phyloP scores from a whole-genome alignment of 1,140 invertebrate genomes.

The Vanessa tameamea region DNA sequence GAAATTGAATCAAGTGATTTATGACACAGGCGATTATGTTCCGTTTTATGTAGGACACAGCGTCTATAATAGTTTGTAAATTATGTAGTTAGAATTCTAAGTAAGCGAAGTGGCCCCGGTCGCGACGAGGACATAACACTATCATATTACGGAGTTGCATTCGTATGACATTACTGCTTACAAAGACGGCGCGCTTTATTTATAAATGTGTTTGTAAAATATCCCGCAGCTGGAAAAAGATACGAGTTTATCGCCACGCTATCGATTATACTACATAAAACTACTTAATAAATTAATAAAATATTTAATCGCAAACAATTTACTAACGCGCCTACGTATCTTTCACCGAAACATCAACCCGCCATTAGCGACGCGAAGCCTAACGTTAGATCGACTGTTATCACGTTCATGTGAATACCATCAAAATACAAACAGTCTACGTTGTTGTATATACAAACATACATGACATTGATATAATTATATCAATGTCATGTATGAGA shows the following conservation, averaged over 20 bases:
- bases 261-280: not conserved
- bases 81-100: not conserved
- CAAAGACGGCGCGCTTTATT: not conserved
- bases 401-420: not conserved
- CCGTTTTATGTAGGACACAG: conserved; percentile 1
- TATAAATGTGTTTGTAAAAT: not conserved
- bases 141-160: conserved; percentile 4
- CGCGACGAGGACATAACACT: conserved; percentile 1
- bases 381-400: not conserved
- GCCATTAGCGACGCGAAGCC: not conserved
- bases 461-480: too few species aligned
- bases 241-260: not conserved
- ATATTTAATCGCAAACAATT: not conserved
- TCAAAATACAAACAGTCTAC: not conserved
- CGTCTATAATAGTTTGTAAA: conserved; percentile 12
- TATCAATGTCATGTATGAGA: too few species aligned
- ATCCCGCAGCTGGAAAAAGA: too few species aligned
- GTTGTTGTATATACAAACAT: too few species aligned
- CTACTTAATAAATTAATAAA: not conserved
- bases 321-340: not conserved
- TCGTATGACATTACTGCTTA: not conserved
- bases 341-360: not conserved
- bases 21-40: conserved; percentile 6
- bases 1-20: conserved; percentile 1
- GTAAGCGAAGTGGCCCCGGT: not conserved